Percentiles rank a stretch among this genome's conserved stretches.
phyloP scores from a whole-genome alignment of 2,888 invertebrate genomes.

The Agrilus mali region DNA sequence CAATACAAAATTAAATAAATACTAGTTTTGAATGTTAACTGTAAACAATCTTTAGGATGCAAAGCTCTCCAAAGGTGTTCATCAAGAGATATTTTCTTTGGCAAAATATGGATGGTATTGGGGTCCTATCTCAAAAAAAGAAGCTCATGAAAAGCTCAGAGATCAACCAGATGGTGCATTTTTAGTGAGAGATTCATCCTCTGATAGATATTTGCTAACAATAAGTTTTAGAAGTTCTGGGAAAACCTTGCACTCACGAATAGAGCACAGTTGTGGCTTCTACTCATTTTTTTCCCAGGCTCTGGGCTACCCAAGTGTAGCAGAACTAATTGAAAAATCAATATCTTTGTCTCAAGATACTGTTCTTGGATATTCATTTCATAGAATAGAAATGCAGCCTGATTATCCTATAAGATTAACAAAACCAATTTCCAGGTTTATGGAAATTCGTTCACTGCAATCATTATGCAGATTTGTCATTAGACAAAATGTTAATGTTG shows the following conservation, averaged over 20 bases:
- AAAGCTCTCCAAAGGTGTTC: conserved; percentile 9
- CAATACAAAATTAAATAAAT: no score
- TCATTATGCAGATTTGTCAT: conserved; percentile 64
- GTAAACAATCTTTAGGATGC: background rate
- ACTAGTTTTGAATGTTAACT: no score
- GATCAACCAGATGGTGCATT: conserved; percentile 65
- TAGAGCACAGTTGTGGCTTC: conserved; percentile 54
- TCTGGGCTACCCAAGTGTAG: conserved; percentile 45
- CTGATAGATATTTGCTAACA: conserved; percentile 55
- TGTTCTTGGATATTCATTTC: conserved; percentile 60
- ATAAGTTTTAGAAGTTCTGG: conserved; percentile 49
- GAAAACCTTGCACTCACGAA: conserved; percentile 55
- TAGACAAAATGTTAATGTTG: conserved; percentile 50
- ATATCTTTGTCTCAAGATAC: conserved; percentile 56
- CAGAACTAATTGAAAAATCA: conserved; percentile 62
- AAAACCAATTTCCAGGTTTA: conserved; percentile 62
- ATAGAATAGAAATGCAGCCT: conserved; percentile 46
- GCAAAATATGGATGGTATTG: conserved; percentile 63
- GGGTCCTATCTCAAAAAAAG: conserved; percentile 61
- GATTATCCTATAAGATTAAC: conserved; percentile 62
- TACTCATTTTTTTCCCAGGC: conserved; percentile 34
- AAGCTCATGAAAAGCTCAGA: conserved; percentile 56
- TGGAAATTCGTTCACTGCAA: conserved; percentile 55
- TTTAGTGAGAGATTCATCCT: conserved; percentile 65
- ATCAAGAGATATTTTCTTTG: conserved; percentile 26